A percentile compares a stretch with the other conserved stretches of the same genome.
Conservation (phyloP, 2,113 vertebrate species). For the Dinomys branickii region DNA sequence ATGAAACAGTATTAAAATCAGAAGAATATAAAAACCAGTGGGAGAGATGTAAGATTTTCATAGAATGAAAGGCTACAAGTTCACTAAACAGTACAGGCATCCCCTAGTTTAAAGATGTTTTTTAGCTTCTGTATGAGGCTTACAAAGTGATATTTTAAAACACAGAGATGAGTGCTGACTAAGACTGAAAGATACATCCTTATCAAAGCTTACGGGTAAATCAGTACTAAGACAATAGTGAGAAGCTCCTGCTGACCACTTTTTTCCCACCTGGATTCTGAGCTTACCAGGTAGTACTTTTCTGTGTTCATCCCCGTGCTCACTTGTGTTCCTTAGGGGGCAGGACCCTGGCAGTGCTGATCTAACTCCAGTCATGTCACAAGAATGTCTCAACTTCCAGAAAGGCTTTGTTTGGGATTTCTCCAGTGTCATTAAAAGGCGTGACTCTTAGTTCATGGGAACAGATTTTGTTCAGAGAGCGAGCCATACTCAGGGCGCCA, state of each 20-base stretch:
- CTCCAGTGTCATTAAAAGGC: conserved; percentile 5
- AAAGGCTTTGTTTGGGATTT: conserved; percentile 42
- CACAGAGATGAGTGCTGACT: neutral
- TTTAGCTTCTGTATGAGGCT: conserved; percentile 17
- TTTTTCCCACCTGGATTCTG: neutral
- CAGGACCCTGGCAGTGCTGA: neutral
- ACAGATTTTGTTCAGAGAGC: conserved; percentile 17
- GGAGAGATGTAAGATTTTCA: neutral
- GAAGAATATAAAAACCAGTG: neutral
- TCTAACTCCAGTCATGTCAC: neutral
- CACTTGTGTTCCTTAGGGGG: neutral
- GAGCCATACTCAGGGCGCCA: neutral
- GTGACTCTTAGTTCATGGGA: conserved; percentile 44
- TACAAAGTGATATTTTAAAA: conserved; percentile 45
- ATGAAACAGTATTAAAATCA: conserved; percentile 37
- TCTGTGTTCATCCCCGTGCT: too few species aligned
- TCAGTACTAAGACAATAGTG: conserved; percentile 40
- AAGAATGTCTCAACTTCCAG: neutral
- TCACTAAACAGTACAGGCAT: neutral
- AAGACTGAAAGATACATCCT: conserved; percentile 19
- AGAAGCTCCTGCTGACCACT: neutral
- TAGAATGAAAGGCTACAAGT: neutral
- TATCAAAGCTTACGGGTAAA: conserved; percentile 43
- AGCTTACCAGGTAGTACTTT: conserved; percentile 15
- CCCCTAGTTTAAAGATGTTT: conserved; percentile 33